A percentile compares a stretch with the other conserved stretches of the same genome.
Conservation (phyloP, 2,797 vertebrate genomes). For the Chaunax sp. region DNA sequence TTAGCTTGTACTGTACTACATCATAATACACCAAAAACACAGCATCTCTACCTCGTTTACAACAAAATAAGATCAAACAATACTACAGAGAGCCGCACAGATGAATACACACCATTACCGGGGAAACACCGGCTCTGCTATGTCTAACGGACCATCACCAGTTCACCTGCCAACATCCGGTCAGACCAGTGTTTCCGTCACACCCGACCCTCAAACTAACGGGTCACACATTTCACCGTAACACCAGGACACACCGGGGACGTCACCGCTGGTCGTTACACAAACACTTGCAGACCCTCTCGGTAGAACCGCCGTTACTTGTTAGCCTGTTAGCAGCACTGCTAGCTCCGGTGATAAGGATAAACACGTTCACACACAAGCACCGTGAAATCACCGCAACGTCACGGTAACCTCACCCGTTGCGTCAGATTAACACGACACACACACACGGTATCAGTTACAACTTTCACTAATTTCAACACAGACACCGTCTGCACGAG, state of each 20-base stretch:
- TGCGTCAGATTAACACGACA: slow-evolving; percentile 64
- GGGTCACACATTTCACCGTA: slow-evolving; percentile 16
- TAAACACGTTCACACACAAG: slow-evolving; percentile 17
- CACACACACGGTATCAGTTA: slow-evolving; percentile 49
- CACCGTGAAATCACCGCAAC: slow-evolving; percentile 58
- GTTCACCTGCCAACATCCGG: too few relatives aligned
- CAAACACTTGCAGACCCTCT: slow-evolving; percentile 28
- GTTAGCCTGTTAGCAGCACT: slow-evolving; percentile 47
- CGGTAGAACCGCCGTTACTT: too few relatives aligned
- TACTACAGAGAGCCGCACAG: too few relatives aligned
- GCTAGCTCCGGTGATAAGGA: slow-evolving; percentile 35
- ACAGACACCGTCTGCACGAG: slow-evolving; percentile 50
- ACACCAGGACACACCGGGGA: slow-evolving; percentile 2
- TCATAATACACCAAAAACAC: too few relatives aligned
- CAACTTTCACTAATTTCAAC: slow-evolving; percentile 68
- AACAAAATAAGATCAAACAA: too few relatives aligned
- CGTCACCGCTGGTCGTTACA: slow-evolving; percentile 20
- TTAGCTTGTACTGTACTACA: too few relatives aligned
- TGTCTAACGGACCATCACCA: too few relatives aligned
- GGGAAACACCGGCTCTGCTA: too few relatives aligned
- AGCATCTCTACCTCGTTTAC: too few relatives aligned
- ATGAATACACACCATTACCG: too few relatives aligned
- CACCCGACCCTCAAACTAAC: slow-evolving; percentile 8
- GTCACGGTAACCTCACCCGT: slow-evolving; percentile 70
- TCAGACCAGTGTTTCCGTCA: too few relatives aligned